phyloP scores from a whole-genome alignment of 2,888 invertebrate genomes.

The Sceliomorpha sp. region DNA sequence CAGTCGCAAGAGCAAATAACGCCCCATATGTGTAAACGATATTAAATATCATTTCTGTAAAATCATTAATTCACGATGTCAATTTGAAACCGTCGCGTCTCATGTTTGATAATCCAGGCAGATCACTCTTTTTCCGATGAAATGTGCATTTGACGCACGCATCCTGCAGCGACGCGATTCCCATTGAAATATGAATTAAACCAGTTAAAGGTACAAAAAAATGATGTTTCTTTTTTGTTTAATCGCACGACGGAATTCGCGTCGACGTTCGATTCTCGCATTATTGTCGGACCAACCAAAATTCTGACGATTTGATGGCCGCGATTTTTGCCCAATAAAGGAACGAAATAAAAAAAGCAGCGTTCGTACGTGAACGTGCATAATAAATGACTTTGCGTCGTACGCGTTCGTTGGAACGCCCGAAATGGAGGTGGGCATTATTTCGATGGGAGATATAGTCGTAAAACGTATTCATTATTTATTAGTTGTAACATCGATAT shows the following conservation, averaged over 20 bases:
- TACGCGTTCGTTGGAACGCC: slow-evolving; percentile 25
- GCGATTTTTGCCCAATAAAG: slow-evolving; percentile 14
- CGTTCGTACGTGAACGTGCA: slow-evolving; percentile 31
- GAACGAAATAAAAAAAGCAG: slow-evolving; percentile 28
- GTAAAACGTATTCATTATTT: slow-evolving; percentile 37
- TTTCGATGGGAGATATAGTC: slow-evolving; percentile 16
- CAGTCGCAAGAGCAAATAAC: slow-evolving; percentile 24
- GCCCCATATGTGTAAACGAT: slow-evolving; percentile 57
- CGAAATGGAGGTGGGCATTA: slow-evolving; percentile 41
- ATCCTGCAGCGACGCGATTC: slow-evolving; percentile 63
- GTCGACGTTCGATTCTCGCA: too few species aligned
- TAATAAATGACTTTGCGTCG: slow-evolving; percentile 44
- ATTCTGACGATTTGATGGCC: slow-evolving; percentile 31
- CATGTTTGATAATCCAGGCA: slow-evolving; percentile 39
- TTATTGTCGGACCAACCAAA: slow-evolving; percentile 60
- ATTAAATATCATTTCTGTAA: slow-evolving; percentile 68
- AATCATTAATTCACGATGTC: slow-evolving; percentile 64
- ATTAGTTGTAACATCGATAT: slow-evolving; percentile 32
- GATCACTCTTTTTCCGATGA: slow-evolving; percentile 27
- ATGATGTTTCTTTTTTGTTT: slow-evolving; percentile 47
- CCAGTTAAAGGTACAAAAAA: slow-evolving; percentile 60
- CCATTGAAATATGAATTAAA: slow-evolving; percentile 72
- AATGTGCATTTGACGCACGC: slow-evolving; percentile 24
- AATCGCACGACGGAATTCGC: slow-evolving; percentile 52
- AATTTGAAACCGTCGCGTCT: slow-evolving; percentile 26